Conservation (phyloP, 2,888 invertebrate species). For the Phengaris arion region DNA sequence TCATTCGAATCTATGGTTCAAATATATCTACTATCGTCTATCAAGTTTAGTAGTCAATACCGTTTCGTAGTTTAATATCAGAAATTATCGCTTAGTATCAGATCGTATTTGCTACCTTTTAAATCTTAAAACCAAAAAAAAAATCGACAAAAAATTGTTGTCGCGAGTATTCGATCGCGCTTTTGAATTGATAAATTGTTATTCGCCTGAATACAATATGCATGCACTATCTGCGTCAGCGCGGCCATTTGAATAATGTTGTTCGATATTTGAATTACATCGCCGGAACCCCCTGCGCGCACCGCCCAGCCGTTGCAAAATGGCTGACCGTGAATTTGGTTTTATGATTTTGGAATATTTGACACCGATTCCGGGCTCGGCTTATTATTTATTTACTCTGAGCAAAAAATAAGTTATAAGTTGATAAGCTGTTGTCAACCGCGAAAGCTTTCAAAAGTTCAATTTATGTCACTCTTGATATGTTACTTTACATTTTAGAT, state of each 20-base stretch:
- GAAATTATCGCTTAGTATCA: background rate
- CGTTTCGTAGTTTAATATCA: too few relatives aligned
- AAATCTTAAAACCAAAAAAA: background rate
- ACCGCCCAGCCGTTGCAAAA: constrained; percentile 35
- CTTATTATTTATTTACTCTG: constrained; percentile 21
- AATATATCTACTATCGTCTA: too few relatives aligned
- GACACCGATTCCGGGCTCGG: constrained; percentile 8
- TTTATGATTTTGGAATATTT: constrained; percentile 31
- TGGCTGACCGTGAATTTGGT: constrained; percentile 38
- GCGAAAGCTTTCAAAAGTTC: background rate
- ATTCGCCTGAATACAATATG: constrained; percentile 45
- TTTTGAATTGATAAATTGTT: constrained; percentile 31
- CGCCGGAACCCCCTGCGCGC: background rate
- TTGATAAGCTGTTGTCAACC: background rate
- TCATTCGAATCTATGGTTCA: too few relatives aligned
- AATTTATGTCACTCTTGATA: too few relatives aligned
- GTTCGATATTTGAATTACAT: constrained; percentile 37
- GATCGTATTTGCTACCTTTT: background rate
- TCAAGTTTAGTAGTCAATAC: too few relatives aligned
- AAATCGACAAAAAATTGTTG: background rate
- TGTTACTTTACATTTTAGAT: too few relatives aligned
- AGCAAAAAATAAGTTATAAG: background rate
- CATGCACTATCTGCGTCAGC: constrained; percentile 44
- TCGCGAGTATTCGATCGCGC: constrained; percentile 37
- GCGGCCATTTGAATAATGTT: constrained; percentile 41